Percentiles rank a stretch among this genome's conserved stretches.
phyloP scores from a whole-genome alignment of 1,140 invertebrate species.

The Drosophila punjabiensis region DNA sequence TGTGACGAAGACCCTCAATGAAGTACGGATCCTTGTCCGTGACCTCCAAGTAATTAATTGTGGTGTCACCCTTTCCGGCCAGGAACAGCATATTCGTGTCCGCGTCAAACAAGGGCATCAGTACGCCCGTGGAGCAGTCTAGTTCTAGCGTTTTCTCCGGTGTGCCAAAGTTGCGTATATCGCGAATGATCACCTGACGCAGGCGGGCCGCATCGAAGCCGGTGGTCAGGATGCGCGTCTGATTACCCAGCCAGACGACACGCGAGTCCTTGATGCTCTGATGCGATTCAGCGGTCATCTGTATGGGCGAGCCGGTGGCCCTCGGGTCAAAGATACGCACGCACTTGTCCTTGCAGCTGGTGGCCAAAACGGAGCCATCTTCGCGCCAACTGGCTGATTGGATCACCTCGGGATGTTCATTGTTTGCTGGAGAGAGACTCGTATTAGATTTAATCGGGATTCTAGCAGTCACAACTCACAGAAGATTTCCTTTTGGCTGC shows the following conservation, averaged over 20 bases:
- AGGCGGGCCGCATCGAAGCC: conserved; percentile 91
- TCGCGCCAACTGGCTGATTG: conserved; percentile 94
- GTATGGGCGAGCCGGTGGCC: conserved; percentile 86
- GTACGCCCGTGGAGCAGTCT: conserved; percentile 95
- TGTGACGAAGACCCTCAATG: conserved; percentile 89
- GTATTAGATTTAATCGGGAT: background rate
- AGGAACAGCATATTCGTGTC: conserved; percentile 98
- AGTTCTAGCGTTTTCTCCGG: conserved; percentile 92
- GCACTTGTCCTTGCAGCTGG: conserved; percentile 93
- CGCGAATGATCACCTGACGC: conserved; percentile 94
- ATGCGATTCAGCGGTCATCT: conserved; percentile 91
- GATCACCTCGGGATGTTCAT: conserved; percentile 93
- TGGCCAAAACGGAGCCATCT: conserved; percentile 91
- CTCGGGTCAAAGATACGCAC: conserved; percentile 93
- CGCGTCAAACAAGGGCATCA: conserved; percentile 95
- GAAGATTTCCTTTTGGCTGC: conserved; percentile 92
- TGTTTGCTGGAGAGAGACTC: conserved; percentile 73
- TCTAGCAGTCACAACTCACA: conserved; percentile 86
- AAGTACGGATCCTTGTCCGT: conserved; percentile 93
- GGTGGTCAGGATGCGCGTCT: conserved; percentile 93
- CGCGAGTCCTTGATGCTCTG: conserved; percentile 96
- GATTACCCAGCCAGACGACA: conserved; percentile 94
- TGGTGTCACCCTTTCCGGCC: conserved; percentile 96
- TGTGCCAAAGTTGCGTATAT: conserved; percentile 92
- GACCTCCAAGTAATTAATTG: conserved; percentile 94